A percentile compares a stretch with the other conserved stretches of the same genome.
phyloP scores from a whole-genome alignment of 2,888 invertebrate species.

The Melieria omissa region DNA sequence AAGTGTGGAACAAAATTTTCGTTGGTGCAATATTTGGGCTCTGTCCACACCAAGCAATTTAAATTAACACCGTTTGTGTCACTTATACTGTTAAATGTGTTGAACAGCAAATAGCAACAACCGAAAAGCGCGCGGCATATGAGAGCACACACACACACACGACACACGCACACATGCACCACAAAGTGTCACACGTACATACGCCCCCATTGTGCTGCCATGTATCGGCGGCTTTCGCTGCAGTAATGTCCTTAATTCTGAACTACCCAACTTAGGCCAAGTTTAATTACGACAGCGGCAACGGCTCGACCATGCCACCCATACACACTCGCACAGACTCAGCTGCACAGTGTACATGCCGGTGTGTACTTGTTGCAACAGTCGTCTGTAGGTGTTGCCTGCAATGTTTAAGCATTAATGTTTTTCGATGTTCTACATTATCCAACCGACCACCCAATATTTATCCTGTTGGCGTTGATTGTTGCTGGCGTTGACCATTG shows the following conservation, averaged over 20 bases:
- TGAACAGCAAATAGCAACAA: neutral
- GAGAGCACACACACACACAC: constrained; percentile 8
- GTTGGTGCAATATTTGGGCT: too few species aligned
- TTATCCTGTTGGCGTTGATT: too few species aligned
- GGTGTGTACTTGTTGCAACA: neutral
- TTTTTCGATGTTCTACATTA: too few species aligned
- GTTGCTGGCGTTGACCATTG: too few species aligned
- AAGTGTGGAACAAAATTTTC: too few species aligned
- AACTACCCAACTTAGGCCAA: constrained; percentile 19
- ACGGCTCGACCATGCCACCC: neutral
- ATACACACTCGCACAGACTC: neutral
- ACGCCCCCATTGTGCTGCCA: neutral
- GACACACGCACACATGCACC: neutral
- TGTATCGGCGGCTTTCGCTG: neutral
- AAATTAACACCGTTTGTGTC: constrained; percentile 64
- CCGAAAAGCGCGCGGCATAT: too few species aligned
- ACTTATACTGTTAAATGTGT: constrained; percentile 54
- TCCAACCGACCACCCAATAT: too few species aligned
- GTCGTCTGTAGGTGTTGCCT: neutral
- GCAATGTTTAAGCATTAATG: neutral
- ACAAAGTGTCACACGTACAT: neutral
- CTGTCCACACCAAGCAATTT: constrained; percentile 51
- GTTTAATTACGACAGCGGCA: constrained; percentile 27
- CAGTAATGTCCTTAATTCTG: constrained; percentile 13
- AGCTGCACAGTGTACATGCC: neutral